Conservation (phyloP, 2,888 invertebrate genomes). For the Mesoligia furuncula region DNA sequence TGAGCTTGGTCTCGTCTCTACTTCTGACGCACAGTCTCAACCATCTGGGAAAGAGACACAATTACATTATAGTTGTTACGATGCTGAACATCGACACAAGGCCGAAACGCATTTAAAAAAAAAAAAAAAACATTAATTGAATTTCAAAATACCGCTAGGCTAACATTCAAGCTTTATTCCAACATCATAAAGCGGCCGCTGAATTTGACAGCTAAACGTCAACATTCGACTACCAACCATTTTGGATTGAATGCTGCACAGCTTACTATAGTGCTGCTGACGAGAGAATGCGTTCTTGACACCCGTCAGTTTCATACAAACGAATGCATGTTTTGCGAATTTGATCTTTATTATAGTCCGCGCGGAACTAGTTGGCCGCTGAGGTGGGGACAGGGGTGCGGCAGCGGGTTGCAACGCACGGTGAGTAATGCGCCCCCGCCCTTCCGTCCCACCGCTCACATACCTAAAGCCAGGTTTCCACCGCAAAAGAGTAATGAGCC, state of each 20-base stretch:
- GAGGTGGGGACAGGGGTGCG: too few relatives aligned
- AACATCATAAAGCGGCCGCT: background rate
- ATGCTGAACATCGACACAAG: background rate
- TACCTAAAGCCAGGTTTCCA: too few relatives aligned
- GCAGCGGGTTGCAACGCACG: too few relatives aligned
- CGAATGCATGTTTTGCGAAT: background rate
- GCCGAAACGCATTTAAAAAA: background rate
- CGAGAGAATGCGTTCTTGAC: too few relatives aligned
- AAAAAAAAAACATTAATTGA: too few relatives aligned
- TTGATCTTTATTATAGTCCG: background rate
- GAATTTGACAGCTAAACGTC: background rate
- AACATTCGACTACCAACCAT: background rate
- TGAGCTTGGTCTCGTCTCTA: conserved; percentile 92
- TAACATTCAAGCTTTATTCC: background rate
- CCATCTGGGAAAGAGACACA: conserved; percentile 91
- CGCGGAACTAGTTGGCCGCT: too few relatives aligned
- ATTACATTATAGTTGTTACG: background rate
- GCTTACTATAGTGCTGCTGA: background rate
- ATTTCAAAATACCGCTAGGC: background rate
- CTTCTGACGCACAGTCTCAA: conserved; percentile 94
- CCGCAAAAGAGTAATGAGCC: too few relatives aligned
- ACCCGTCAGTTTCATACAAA: too few relatives aligned
- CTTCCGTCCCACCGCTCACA: too few relatives aligned
- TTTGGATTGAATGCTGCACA: background rate
- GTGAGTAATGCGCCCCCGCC: too few relatives aligned